Conservation (phyloP, 2,888 invertebrate genomes). For the Campoletis raptor region DNA sequence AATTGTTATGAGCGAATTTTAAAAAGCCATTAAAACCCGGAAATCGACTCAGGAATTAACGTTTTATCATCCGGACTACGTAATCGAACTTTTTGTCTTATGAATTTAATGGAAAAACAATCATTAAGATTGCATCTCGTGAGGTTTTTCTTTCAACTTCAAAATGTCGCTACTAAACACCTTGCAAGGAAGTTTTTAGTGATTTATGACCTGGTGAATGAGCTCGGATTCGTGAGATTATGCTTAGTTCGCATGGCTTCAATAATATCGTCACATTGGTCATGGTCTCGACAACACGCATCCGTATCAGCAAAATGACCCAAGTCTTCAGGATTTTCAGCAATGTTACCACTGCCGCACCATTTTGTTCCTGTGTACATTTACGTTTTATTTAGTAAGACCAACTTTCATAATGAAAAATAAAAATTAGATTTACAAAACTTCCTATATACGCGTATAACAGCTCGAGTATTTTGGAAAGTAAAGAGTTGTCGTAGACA, state of each 20-base stretch:
- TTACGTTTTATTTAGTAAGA: slow-evolving; percentile 56
- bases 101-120: neutral
- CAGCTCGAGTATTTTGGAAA: neutral
- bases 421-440: slow-evolving; percentile 18
- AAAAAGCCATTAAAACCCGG: neutral
- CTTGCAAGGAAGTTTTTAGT: neutral
- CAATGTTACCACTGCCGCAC: slow-evolving; percentile 81
- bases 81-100: neutral
- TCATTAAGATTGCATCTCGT: neutral
- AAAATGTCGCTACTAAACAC: neutral
- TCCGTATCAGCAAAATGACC: slow-evolving; percentile 78
- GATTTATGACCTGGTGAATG: slow-evolving; percentile 78
- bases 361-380: slow-evolving; percentile 79
- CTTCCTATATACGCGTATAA: neutral
- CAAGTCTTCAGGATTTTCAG: slow-evolving; percentile 77
- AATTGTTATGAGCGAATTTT: neutral
- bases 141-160: neutral
- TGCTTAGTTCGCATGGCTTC: slow-evolving; percentile 75
- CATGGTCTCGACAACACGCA: slow-evolving; percentile 81
- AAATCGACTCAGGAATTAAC: neutral
- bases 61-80: too few relatives aligned
- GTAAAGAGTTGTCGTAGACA: too few relatives aligned
- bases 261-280: slow-evolving; percentile 79
- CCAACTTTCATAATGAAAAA: slow-evolving; percentile 53
- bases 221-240: slow-evolving; percentile 78